Percentiles rank a stretch among this genome's conserved stretches.
Evolutionary conservation across 2,797 vertebrate species (phyloP).

Genomic region (Myotis daubentonii): DNA sequence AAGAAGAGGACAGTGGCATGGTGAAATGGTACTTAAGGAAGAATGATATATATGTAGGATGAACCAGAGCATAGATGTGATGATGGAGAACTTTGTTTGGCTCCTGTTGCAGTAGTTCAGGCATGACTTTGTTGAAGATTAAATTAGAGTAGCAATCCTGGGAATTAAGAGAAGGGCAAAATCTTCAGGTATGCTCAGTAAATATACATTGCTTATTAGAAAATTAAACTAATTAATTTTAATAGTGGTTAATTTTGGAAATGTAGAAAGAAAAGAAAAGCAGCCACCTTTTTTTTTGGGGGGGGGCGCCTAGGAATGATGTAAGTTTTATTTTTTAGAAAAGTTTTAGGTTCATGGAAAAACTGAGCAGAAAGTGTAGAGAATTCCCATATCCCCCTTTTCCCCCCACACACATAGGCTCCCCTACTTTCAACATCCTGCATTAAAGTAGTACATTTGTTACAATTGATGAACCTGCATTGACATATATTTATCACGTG

Average conservation of each 20-base stretch:
- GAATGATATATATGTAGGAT: neutral
- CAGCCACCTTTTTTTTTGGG: neutral
- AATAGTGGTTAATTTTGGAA: slow-evolving; percentile 14
- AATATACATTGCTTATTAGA: neutral
- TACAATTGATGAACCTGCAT: neutral
- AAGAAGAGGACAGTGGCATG: neutral
- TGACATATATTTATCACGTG: neutral
- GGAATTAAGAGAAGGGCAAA: neutral
- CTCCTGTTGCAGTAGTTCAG: neutral
- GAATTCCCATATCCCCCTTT: neutral
- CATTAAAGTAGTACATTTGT: neutral
- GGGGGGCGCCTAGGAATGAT: neutral
- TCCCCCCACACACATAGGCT: rapidly evolving
- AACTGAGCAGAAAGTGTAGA: neutral
- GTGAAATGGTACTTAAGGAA: neutral
- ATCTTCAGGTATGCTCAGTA: neutral
- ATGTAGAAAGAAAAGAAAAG: neutral
- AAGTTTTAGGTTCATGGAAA: neutral
- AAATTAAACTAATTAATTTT: neutral
- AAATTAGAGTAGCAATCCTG: neutral
- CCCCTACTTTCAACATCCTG: too few species aligned
- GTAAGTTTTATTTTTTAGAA: neutral
- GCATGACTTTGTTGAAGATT: neutral
- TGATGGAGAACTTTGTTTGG: neutral
- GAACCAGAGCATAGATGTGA: too few species aligned